Evolutionary conservation across 2,888 invertebrate species (phyloP).

Genomic region (Volucella inflata): DNA sequence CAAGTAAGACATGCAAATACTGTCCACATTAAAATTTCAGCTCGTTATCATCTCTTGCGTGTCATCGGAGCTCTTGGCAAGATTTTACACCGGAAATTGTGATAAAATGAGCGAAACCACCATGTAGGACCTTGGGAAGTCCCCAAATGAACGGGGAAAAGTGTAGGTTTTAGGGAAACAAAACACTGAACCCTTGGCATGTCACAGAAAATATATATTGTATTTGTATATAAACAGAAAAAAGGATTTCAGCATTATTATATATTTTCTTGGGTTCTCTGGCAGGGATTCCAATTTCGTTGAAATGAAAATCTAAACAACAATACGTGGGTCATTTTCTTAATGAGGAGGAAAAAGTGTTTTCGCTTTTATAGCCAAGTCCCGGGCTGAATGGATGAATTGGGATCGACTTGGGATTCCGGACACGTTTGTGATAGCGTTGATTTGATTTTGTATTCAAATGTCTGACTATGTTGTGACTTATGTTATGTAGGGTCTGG

Average conservation of each 20-base stretch:
- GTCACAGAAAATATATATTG: no score
- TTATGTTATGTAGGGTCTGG: slow-evolving; percentile 15
- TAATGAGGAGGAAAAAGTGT: slow-evolving; percentile 66
- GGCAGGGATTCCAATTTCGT: slow-evolving; percentile 23
- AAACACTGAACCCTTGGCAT: no score
- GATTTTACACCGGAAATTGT: slow-evolving; percentile 53
- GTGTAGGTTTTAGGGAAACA: neutral
- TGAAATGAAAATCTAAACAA: slow-evolving; percentile 70
- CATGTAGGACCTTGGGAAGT: neutral
- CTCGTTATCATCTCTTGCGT: slow-evolving; percentile 5
- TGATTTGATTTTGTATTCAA: slow-evolving; percentile 73
- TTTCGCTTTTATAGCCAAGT: slow-evolving; percentile 53
- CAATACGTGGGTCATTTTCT: slow-evolving; percentile 73
- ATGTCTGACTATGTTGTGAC: slow-evolving; percentile 37
- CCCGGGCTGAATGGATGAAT: slow-evolving; percentile 53
- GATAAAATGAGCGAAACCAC: slow-evolving; percentile 22
- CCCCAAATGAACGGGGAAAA: neutral
- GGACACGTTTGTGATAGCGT: slow-evolving; percentile 59
- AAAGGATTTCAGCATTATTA: slow-evolving; percentile 54
- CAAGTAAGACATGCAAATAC: slow-evolving; percentile 9
- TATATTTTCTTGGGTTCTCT: slow-evolving; percentile 8
- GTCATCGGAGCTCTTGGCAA: slow-evolving; percentile 35
- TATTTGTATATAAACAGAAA: neutral
- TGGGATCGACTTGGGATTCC: slow-evolving; percentile 56
- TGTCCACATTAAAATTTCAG: slow-evolving; percentile 17